Base-by-base conservation (phyloP, 2,113 vertebrate genomes). In the Cyanoramphus novaezelandiae region DNA sequence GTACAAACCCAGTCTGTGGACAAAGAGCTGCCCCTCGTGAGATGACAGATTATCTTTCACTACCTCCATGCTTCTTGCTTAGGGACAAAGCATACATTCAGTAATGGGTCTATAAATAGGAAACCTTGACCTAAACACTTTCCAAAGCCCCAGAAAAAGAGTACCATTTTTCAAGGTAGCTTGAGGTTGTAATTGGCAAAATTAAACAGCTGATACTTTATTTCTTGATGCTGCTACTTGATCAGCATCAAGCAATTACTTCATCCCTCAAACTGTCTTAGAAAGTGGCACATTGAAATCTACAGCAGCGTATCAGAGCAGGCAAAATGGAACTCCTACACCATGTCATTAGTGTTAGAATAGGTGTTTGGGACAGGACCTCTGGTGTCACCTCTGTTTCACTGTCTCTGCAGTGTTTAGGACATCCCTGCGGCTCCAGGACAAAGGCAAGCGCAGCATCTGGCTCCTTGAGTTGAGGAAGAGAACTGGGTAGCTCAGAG, bases 381-480 rank as follows among this genome's bases (percentile, higher is more conserved):
- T 39, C 0, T 1, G 12, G 20, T 8, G 24, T 46, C 39, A 2
- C 44, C 44, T 18, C 10, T 21, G 23, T 37, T 47, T n/a, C 44
- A 5, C 11, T 10, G 14, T 4, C n/a, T 25, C 35, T 7, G 25
- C 23, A 9, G 35, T 1, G 24, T 13, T 68, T 2, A 37, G 90
- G 41, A 33, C 37, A 13, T 7, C 17, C 20, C 14, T 31, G 39
- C 37, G 12, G 29, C 27, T 75, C 27, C 57, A 27, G 77, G 39
- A 43, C 1, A 0, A 5, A 2, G 49, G 65, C 27, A 19, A 44
- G 65, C 14, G 39, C 46, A 11, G 31, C 27, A 24, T 9, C 60
- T 2, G 7, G 17, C 67, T 46, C 13, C 33, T 6, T 43, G 47
- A 63, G 43, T 35, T 49, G 41, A 3, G 9, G 13, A 17, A 25